Base-by-base conservation (phyloP, 1,140 invertebrate genomes). In the Plodia interpunctella region DNA sequence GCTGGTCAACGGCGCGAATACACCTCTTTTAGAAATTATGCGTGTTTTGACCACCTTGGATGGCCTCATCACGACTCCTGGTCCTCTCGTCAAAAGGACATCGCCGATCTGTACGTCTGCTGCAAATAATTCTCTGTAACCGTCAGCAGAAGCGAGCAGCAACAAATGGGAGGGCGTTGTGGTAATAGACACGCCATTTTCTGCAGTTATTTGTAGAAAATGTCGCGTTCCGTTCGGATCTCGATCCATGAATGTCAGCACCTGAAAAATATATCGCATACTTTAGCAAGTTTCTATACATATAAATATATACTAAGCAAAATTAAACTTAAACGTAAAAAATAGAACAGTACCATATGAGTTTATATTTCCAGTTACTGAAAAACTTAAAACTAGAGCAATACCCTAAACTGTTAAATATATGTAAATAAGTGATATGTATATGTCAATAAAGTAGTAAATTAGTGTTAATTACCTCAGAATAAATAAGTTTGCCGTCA, bases 91-190 rank as follows among this genome's bases (percentile, higher is more conserved):
- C 59, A 92, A 86, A 0, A 93, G 75, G 25, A 75, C 73, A 63
- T 91, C 88, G 8, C 88, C 85, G 8, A 90, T 51, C 5, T 76
- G 55, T 1, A 90, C 71, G 55, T 79, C 84, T 4, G 85, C 79
- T 0, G 84, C 85, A 66, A 88, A 82, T 5, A 74, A 66, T 57
- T 80, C 77, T n/a, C 92, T 88, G 63, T 91, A 88, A 5, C 76
- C 76, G 54, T 86, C 82, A 0, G 81, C 80, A 86, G 83, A 66
- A 66, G 90, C 78, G 90, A 92, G 68, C 55, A 90, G 77, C 30
- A 99, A 87, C 65, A 99, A 89, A 83, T 99, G 98, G 0, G 94
- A 94, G 0, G 96, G 94, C 0, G 98, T 99, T 8, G 98, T 90
- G 0, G 94, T 95, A 10, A 99, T 90, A 8, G 89, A 87, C 9